Percentiles rank a stretch among this genome's conserved stretches.
Conservation (phyloP, 2,113 vertebrate species). For the Chauna torquata region DNA sequence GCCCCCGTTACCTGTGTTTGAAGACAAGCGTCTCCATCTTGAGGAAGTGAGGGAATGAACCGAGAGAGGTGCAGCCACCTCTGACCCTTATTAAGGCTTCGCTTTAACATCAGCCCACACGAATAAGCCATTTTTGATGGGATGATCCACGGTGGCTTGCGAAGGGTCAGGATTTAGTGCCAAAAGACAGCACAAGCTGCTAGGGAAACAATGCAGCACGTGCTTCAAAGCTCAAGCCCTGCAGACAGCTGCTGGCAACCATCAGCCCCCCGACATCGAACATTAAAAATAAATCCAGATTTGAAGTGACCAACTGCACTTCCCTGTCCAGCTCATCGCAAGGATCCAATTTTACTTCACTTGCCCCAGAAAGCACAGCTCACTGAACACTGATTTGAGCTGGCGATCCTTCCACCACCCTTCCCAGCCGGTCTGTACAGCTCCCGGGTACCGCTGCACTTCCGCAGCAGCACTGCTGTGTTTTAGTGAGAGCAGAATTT, state of each 20-base stretch:
- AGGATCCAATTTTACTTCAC: rapidly evolving
- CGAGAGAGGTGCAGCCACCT: background rate
- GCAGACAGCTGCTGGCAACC: background rate
- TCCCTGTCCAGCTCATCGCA: background rate
- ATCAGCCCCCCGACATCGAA: background rate
- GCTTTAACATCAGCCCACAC: rapidly evolving
- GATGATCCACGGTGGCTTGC: background rate
- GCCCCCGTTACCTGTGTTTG: rapidly evolving
- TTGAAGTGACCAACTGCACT: background rate
- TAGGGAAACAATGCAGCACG: background rate
- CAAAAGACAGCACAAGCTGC: background rate
- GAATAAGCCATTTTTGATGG: background rate
- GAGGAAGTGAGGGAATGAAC: background rate
- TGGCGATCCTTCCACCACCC: background rate
- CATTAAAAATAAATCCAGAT: background rate
- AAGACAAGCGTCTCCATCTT: background rate
- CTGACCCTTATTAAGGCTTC: background rate
- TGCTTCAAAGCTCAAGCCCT: background rate
- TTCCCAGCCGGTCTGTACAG: background rate
- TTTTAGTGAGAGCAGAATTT: rapidly evolving
- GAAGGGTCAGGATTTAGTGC: background rate
- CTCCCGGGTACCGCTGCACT: background rate
- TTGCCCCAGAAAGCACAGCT: background rate
- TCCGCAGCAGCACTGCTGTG: background rate
- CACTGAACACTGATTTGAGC: rapidly evolving